Evolutionary conservation across 2,113 vertebrate species (phyloP).

Genomic region (Arothron firmamentum): DNA sequence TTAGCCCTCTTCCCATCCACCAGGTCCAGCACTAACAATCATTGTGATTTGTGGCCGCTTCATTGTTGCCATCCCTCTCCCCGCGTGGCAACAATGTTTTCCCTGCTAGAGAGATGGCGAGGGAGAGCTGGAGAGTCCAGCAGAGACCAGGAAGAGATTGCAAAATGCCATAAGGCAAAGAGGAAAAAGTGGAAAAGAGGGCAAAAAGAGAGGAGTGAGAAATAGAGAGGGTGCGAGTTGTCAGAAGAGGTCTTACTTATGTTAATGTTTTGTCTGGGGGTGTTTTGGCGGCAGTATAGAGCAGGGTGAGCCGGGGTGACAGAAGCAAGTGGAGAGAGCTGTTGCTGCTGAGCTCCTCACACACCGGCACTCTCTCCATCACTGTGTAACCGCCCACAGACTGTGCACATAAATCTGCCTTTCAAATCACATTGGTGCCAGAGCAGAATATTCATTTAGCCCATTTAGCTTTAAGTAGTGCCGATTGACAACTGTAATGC

Average conservation of each 20-base stretch:
- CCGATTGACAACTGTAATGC: constrained; percentile 25
- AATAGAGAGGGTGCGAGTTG: constrained; percentile 42
- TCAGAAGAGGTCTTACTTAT: constrained; percentile 68
- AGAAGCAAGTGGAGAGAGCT: constrained; percentile 52
- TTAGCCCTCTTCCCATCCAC: constrained; percentile 74
- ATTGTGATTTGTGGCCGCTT: constrained; percentile 72
- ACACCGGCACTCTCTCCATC: too few relatives aligned
- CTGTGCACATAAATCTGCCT: constrained; percentile 13
- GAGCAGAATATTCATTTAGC: constrained; percentile 33
- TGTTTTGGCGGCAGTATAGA: constrained; percentile 44
- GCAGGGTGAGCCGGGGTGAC: constrained; percentile 50
- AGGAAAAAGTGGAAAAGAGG: constrained; percentile 37
- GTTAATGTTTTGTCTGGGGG: constrained; percentile 73
- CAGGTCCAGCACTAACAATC: constrained; percentile 71
- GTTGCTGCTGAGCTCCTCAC: constrained; percentile 23
- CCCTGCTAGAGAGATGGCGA: constrained; percentile 47
- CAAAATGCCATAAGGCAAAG: constrained; percentile 33
- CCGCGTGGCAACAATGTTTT: constrained; percentile 73
- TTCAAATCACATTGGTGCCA: constrained; percentile 36
- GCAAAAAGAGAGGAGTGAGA: constrained; percentile 48
- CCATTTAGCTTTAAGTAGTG: constrained; percentile 16
- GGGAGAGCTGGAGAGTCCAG: constrained; percentile 20
- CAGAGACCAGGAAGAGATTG: constrained; percentile 36
- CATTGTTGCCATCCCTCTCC: constrained; percentile 74
- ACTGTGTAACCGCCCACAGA: constrained; percentile 19